phyloP scores from a whole-genome alignment of 2,113 vertebrate genomes.

The Cyprinodon brontotheroides region DNA sequence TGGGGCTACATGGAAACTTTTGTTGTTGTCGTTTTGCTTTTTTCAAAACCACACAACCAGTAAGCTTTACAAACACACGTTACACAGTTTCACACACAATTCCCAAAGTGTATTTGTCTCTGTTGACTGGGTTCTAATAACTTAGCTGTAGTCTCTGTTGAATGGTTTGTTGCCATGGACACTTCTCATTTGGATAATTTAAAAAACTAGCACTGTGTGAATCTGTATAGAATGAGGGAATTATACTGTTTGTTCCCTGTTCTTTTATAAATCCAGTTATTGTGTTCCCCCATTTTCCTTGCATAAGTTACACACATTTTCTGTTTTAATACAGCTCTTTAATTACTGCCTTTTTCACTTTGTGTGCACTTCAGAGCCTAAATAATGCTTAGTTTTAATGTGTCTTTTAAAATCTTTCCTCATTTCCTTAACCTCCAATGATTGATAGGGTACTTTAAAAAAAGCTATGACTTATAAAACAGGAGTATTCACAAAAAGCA shows the following conservation, averaged over 20 bases:
- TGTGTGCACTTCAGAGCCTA: background rate
- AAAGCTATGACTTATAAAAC: background rate
- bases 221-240: constrained; percentile 31
- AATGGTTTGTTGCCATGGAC: constrained; percentile 69
- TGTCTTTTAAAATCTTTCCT: background rate
- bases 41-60: constrained; percentile 56
- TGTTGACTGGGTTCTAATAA: constrained; percentile 62
- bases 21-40: background rate
- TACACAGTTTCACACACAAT: constrained; percentile 38
- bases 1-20: constrained; percentile 42
- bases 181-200: constrained; percentile 43
- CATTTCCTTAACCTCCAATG: background rate
- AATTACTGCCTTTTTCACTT: background rate
- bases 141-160: constrained; percentile 53
- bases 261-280: constrained; percentile 21
- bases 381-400: background rate
- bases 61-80: constrained; percentile 37
- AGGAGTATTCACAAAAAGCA: background rate
- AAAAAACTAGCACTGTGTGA: constrained; percentile 27
- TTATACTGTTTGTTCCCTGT: constrained; percentile 28
- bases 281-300: constrained; percentile 5
- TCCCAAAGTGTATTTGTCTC: constrained; percentile 40
- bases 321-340: background rate
- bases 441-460: background rate
- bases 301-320: background rate